A percentile compares a stretch with the other conserved stretches of the same genome.
These are phyloP conservation scores for Lemur catta DNA, from an alignment of 2,797 vertebrate genomes.

Conservation along the genomic window DNA sequence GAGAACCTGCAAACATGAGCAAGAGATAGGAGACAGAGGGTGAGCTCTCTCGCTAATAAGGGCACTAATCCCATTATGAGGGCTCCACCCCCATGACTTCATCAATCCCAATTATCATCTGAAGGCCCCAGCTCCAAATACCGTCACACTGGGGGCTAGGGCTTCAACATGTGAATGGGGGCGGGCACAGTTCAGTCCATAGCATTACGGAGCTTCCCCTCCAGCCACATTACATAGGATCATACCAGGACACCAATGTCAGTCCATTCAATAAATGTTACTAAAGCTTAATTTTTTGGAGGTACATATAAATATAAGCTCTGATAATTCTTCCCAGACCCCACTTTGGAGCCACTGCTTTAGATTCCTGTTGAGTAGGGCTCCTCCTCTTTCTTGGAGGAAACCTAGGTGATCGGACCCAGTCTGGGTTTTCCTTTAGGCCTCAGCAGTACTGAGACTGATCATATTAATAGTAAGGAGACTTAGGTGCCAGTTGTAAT, in stretches of 20 bases:
- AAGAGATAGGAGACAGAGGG: background rate
- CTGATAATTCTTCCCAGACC: background rate
- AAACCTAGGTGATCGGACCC: background rate
- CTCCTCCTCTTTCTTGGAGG: background rate
- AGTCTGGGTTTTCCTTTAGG: background rate
- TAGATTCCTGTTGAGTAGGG: background rate
- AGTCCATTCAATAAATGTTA: background rate
- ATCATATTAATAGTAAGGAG: too few relatives aligned
- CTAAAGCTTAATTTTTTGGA: background rate
- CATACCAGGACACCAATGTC: background rate
- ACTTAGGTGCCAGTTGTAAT: too few relatives aligned
- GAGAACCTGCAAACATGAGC: background rate
- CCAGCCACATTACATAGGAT: background rate
- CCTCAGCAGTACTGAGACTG: background rate
- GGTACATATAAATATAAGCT: background rate
- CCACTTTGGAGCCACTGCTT: background rate
- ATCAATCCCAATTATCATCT: background rate
- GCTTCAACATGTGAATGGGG: background rate
- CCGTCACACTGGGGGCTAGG: background rate
- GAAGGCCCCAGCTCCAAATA: background rate
- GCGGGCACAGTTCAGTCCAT: background rate
- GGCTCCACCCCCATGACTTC: background rate
- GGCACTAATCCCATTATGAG: background rate
- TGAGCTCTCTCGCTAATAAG: background rate
- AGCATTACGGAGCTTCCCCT: background rate